Conservation (phyloP, 2,888 invertebrate genomes). For the Gandaritis pyraliata region DNA sequence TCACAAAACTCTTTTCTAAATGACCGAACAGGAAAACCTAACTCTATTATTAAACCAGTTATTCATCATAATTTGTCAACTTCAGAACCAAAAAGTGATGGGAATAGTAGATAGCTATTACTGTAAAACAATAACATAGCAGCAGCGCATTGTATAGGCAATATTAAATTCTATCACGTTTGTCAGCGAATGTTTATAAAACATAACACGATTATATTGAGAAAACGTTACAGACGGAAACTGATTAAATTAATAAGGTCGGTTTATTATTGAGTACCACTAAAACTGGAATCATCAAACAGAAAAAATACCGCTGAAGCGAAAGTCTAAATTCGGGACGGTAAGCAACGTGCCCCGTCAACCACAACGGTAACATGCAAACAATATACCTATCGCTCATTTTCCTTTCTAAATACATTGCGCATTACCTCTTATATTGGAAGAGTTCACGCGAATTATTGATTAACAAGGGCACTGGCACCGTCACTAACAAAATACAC, state of each 20-base stretch:
- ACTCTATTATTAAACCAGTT: no score
- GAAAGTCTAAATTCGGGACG: slow-evolving; percentile 20
- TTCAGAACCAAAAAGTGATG: neutral
- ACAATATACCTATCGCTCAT: slow-evolving; percentile 8
- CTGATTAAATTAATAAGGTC: slow-evolving; percentile 21
- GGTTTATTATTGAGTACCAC: slow-evolving; percentile 7
- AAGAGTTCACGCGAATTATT: slow-evolving; percentile 36
- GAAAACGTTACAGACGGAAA: slow-evolving; percentile 15
- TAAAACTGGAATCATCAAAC: slow-evolving; percentile 22
- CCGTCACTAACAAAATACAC: slow-evolving; percentile 39
- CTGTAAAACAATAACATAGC: slow-evolving; percentile 17
- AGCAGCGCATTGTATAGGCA: slow-evolving; percentile 6
- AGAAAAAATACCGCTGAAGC: slow-evolving; percentile 17
- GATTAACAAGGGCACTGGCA: slow-evolving; percentile 46
- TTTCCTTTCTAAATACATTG: slow-evolving; percentile 5
- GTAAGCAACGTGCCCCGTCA: slow-evolving; percentile 21
- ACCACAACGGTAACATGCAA: slow-evolving; percentile 15
- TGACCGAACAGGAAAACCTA: no score
- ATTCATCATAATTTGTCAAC: neutral
- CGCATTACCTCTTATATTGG: slow-evolving; percentile 10
- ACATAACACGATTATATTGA: slow-evolving; percentile 24
- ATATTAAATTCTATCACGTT: slow-evolving; percentile 27
- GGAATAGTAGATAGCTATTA: neutral
- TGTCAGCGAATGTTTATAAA: slow-evolving; percentile 28
- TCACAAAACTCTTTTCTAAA: no score